Conservation (phyloP, 2,113 vertebrate genomes). For the Prunella himalayana region DNA sequence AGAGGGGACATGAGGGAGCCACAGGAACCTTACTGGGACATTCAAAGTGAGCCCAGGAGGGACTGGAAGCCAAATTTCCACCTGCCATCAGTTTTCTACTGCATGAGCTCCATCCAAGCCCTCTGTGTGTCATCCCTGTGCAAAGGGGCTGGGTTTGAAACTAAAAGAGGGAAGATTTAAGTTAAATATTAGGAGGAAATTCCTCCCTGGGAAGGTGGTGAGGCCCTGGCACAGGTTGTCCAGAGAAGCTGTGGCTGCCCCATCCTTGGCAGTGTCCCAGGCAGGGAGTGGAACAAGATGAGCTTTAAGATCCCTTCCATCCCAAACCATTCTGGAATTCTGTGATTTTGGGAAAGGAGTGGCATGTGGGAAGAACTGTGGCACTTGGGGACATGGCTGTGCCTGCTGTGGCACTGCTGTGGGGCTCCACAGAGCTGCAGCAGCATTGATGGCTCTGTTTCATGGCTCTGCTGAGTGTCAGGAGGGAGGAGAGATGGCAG, state of each 20-base stretch:
- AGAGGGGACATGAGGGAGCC: neutral
- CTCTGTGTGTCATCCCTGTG: accelerated
- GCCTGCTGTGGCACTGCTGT: neutral
- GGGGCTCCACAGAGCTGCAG: neutral
- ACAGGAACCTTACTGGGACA: no score
- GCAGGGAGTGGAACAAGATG: neutral
- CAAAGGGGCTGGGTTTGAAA: neutral
- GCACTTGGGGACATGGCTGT: accelerated
- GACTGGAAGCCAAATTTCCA: accelerated
- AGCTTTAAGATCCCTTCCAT: neutral
- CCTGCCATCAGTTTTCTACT: neutral
- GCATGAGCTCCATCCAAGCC: neutral
- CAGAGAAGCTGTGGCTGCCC: neutral
- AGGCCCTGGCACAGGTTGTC: neutral
- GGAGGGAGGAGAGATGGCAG: neutral
- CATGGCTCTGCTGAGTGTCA: neutral
- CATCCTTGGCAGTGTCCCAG: neutral
- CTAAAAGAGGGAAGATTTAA: neutral
- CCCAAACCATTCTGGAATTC: neutral
- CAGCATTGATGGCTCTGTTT: neutral
- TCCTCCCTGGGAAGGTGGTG: neutral
- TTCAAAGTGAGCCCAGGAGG: neutral
- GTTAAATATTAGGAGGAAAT: neutral
- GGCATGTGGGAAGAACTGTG: accelerated
- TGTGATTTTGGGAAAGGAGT: neutral